Evolutionary conservation across 2,888 invertebrate genomes (phyloP), one percentile per base, ranked within the genome.

Genomic region (Heliconius ethilla): DNA sequence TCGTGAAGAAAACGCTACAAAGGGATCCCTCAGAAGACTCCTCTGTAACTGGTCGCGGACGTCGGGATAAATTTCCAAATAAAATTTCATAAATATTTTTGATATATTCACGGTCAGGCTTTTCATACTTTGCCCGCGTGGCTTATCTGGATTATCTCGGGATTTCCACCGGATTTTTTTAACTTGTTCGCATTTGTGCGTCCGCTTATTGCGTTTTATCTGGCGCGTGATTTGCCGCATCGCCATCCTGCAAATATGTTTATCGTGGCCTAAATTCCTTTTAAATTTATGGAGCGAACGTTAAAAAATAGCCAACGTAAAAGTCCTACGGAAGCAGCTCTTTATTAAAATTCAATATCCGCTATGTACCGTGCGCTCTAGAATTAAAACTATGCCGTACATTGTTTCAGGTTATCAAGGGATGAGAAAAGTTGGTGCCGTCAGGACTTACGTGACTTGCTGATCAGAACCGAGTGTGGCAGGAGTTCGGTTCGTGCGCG

Each of bases 81-180:
- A 88, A 89, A 90, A 89, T 91, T 91, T 89, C 88, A 88, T 91
- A 90, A 92, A 92, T 92, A 90, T 91, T 90, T 91, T 90, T 93
- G 90, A 93, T 92, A 89, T 92, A 94, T 93, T 92, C 92, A 90
- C 89, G 92, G 92, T 92, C 93, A 92, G 92, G 92, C 88, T 89
- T 90, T 90, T 89, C 88, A 90, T 91, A 90, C 90, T 91, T 90
- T 87, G 88, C 88, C 89, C 89, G 89, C 92, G 92, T 92, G 93
- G 93, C 91, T 93, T 92, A 93, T 92, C 92, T 87, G 93, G 92
- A 93, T 93, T 90, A 93, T 93, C 92, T 89, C 84, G 86, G 89
- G 89, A 91, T 90, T 90, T 88, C 85, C 88, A 85, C 80, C 83
- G 88, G 87, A 86, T 89, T 91, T 88, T 84, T 92, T 90, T 90